Evolutionary conservation across 2,888 invertebrate species (phyloP), one percentile per base, ranked within the genome.

Genomic region (Cosmorhoe ocellata): DNA sequence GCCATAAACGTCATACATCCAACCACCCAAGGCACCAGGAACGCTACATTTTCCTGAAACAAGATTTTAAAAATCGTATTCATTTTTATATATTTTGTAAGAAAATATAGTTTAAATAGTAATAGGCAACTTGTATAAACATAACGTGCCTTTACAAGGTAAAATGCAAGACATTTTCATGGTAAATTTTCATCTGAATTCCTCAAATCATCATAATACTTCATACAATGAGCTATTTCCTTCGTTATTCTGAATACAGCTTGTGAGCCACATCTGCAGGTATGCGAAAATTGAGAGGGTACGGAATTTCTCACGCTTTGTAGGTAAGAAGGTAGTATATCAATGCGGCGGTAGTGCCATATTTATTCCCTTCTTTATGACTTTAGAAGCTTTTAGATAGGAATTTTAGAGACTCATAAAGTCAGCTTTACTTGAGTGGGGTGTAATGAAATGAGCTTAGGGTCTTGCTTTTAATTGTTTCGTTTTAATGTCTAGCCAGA

Each of bases 1-100:
- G 95, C 94, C 93, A 95, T 95, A 82, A 95, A 94, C 9, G 95
- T 94, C 81, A 95, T 94, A 73, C 94, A 94, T 61, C 95, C 95
- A 61, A 95, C 93, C 67, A 95, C 93, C 95, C 95, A 95, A 58
- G 95, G 95, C 67, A 94, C 94, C 62, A 95, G 91, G 62, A 95
- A 91, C 32, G 94, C 93, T 46, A 93, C 91, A 69, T 94, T 95
- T 91, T 95, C 95, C 95, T 95, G 89, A 2, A 91, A 91, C 26
- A 59, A 50, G 39, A 18, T 18, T 18, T 18, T 18, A 2, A 18
- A 18, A 18, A 18, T 18, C 18, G 18, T 18, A 18, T 18, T 18
- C 18, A 4, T 18, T 18, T n/a, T 18, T 18, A 4, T 18, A 18
- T 3, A 3, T 18, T 18, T 18, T 18, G 18, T 18, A 18, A 18